These are phyloP conservation scores for Vannuccia rotundouncinata DNA, from an alignment of 2,888 invertebrate species.

Conservation along the genomic window DNA sequence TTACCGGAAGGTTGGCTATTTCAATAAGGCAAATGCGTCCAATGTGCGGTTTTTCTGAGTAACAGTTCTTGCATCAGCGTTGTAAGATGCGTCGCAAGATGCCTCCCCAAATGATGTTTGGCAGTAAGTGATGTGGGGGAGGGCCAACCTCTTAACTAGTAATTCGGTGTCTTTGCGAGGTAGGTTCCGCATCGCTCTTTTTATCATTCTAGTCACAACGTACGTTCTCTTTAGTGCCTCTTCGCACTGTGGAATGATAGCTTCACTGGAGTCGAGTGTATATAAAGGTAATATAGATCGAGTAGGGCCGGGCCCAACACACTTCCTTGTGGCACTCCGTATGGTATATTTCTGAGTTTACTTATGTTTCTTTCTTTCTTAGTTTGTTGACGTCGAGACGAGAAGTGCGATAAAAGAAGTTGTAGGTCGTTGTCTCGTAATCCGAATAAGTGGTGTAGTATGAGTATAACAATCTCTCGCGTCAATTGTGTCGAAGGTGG, in stretches of 20 bases:
- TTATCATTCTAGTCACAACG: background rate
- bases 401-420: background rate
- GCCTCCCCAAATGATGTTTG: background rate
- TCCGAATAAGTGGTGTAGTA: background rate
- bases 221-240: background rate
- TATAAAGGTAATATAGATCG: background rate
- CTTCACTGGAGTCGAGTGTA: background rate
- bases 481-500: background rate
- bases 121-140: background rate
- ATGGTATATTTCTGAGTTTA: background rate
- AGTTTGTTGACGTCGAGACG: background rate
- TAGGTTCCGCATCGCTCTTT: background rate
- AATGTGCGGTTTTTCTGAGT: background rate
- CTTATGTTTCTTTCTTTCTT: background rate
- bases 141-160: background rate
- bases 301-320: background rate
- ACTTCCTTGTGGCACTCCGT: background rate
- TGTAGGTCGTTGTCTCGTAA: background rate
- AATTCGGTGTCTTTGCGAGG: background rate
- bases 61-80: background rate
- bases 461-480: background rate
- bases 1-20: background rate
- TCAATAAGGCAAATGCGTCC: background rate
- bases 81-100: background rate
- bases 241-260: background rate